A percentile compares a stretch with the other conserved stretches of the same genome.
Evolutionary conservation across 2,888 invertebrate species (phyloP).

Genomic region (Notodonta ziczac): DNA sequence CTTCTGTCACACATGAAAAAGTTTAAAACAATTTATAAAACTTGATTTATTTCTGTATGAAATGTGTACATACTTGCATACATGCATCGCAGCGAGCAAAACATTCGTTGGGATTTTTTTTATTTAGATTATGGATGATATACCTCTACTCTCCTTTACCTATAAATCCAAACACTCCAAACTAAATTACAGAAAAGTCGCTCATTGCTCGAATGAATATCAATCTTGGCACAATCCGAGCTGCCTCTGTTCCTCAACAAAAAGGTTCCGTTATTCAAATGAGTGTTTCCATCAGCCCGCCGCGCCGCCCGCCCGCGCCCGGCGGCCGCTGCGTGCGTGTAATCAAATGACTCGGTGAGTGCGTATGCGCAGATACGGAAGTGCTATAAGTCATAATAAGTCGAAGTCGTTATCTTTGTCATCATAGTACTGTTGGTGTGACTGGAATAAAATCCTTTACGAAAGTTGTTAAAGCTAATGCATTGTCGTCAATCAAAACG

Average conservation of each 20-base stretch:
- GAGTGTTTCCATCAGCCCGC: conserved; percentile 3
- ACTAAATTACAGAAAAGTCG: conserved; percentile 1
- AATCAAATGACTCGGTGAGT: conserved; percentile 5
- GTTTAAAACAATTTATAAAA: too few relatives aligned
- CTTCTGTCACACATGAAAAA: too few relatives aligned
- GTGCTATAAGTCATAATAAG: conserved; percentile 8
- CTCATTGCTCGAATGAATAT: neutral
- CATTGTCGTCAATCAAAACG: too few relatives aligned
- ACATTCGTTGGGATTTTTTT: too few relatives aligned
- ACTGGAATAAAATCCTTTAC: too few relatives aligned
- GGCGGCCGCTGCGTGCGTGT: neutral
- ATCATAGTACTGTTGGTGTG: neutral
- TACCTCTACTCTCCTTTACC: too few relatives aligned
- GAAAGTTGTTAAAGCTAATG: too few relatives aligned
- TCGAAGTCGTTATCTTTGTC: neutral
- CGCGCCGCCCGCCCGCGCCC: neutral
- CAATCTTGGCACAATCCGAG: neutral
- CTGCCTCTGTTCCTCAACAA: neutral
- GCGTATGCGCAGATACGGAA: neutral
- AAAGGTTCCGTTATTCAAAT: conserved; percentile 5
- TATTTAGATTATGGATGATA: too few relatives aligned
- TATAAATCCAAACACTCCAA: neutral
- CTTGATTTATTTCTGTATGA: too few relatives aligned
- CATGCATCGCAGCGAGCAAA: too few relatives aligned
- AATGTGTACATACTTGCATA: too few relatives aligned